A percentile compares a stretch with the other conserved stretches of the same genome.
phyloP scores from a whole-genome alignment of 1,140 invertebrate genomes.

The Coelopa frigida region DNA sequence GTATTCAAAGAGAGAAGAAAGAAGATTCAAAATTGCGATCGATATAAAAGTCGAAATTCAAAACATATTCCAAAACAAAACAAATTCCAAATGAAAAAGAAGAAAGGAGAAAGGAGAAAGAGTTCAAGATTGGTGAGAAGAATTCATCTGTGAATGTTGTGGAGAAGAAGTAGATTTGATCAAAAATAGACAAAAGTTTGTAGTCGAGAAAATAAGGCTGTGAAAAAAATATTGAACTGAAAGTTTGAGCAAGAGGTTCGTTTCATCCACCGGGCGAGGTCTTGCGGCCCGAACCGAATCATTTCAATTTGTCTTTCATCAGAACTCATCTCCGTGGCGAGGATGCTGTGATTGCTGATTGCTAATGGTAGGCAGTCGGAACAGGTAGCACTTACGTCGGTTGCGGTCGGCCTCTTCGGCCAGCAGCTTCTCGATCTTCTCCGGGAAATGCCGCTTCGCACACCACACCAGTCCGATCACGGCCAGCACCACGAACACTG shows the following conservation, averaged over 20 bases:
- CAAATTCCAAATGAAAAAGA: neutral
- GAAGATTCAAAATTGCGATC: conserved; percentile 5
- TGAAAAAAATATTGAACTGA: too few relatives aligned
- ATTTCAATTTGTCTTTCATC: too few relatives aligned
- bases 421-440: conserved; percentile 74
- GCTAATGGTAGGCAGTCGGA: too few relatives aligned
- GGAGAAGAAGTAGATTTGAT: neutral
- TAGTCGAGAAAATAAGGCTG: too few relatives aligned
- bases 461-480: conserved; percentile 71
- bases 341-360: too few relatives aligned
- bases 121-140: neutral
- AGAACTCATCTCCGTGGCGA: too few relatives aligned
- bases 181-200: neutral
- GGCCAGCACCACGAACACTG: conserved; percentile 65
- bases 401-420: conserved; percentile 67
- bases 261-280: too few relatives aligned
- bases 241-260: too few relatives aligned
- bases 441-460: conserved; percentile 71
- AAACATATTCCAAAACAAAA: neutral
- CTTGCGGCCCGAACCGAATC: too few relatives aligned
- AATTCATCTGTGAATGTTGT: too few relatives aligned
- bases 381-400: conserved; percentile 47
- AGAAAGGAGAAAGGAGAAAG: neutral
- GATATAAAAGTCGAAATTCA: neutral
- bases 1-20: conserved; percentile 5